A percentile compares a stretch with the other conserved stretches of the same genome.
phyloP scores from a whole-genome alignment of 2,797 vertebrate genomes.

The Anguilla megastoma region DNA sequence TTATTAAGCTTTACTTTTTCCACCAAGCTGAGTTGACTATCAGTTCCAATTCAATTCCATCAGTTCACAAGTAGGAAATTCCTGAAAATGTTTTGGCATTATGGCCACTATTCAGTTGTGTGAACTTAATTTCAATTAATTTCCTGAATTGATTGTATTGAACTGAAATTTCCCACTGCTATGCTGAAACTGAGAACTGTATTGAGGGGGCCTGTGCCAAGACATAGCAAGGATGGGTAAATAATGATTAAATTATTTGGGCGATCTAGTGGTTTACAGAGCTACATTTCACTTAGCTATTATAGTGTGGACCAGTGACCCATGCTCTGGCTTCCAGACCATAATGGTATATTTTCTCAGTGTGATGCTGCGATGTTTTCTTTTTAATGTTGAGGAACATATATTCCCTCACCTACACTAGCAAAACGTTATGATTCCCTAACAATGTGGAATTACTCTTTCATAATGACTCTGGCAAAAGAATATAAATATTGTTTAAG shows the following conservation, averaged over 20 bases:
- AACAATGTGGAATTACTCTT: not conserved
- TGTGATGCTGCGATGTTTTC: not conserved
- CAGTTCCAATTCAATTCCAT: not conserved
- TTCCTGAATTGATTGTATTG: not conserved
- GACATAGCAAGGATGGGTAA: not conserved
- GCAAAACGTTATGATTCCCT: not conserved
- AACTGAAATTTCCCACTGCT: not conserved
- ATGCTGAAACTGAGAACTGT: too few species aligned
- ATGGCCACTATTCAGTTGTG: not conserved
- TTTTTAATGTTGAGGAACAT: not conserved
- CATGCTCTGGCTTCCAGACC: not conserved
- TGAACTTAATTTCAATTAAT: not conserved
- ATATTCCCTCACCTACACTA: not conserved
- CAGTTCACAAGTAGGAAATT: not conserved
- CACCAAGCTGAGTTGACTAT: not conserved
- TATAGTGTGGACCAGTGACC: not conserved
- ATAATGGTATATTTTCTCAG: not conserved
- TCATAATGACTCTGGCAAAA: slow-evolving; percentile 4
- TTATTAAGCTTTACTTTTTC: not conserved
- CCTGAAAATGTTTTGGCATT: not conserved
- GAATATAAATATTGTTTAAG: not conserved
- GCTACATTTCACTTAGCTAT: not conserved
- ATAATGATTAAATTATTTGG: not conserved
- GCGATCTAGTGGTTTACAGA: not conserved
- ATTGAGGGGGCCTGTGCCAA: too few species aligned